A percentile compares a stretch with the other conserved stretches of the same genome.
Conservation (phyloP, 2,113 vertebrate genomes). For the Sylvietta virens region DNA sequence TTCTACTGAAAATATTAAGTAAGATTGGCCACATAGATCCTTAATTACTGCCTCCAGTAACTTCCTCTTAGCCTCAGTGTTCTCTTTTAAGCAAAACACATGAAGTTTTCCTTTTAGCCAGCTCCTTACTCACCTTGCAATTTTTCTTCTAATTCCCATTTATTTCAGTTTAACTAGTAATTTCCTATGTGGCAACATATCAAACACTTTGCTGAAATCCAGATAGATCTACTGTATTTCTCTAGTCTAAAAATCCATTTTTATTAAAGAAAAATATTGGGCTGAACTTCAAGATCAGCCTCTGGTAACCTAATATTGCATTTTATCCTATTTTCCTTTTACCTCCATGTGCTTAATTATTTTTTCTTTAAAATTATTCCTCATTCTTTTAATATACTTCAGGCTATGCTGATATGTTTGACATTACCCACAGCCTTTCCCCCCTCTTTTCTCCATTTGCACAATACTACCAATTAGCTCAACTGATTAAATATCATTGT, state of each 20-base stretch:
- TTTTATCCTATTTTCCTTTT: conserved; percentile 40
- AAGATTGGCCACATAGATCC: not conserved
- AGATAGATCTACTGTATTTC: conserved; percentile 31
- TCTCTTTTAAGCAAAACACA: not conserved
- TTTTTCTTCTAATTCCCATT: conserved; percentile 46
- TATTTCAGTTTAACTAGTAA: conserved; percentile 54
- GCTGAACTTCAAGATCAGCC: conserved; percentile 32
- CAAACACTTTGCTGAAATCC: conserved; percentile 39
- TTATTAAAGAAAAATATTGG: conserved; percentile 65
- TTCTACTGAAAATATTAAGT: not conserved
- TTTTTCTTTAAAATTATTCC: conserved; percentile 36
- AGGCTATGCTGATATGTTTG: not conserved
- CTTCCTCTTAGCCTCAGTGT: not conserved
- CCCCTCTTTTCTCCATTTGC: not conserved
- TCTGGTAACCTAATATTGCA: conserved; percentile 32
- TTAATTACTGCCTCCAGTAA: not conserved
- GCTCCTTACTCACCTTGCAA: conserved; percentile 43
- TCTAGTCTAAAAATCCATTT: conserved; percentile 44
- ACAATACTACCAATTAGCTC: not conserved
- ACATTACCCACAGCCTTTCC: not conserved
- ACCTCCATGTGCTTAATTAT: conserved; percentile 21
- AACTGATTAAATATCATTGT: not conserved
- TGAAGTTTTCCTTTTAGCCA: not conserved
- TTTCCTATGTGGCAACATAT: conserved; percentile 53
- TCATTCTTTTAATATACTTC: not conserved